A percentile compares a stretch with the other conserved stretches of the same genome.
Evolutionary conservation across 2,888 invertebrate species (phyloP).

Genomic region (Drosophila flavopinicola): DNA sequence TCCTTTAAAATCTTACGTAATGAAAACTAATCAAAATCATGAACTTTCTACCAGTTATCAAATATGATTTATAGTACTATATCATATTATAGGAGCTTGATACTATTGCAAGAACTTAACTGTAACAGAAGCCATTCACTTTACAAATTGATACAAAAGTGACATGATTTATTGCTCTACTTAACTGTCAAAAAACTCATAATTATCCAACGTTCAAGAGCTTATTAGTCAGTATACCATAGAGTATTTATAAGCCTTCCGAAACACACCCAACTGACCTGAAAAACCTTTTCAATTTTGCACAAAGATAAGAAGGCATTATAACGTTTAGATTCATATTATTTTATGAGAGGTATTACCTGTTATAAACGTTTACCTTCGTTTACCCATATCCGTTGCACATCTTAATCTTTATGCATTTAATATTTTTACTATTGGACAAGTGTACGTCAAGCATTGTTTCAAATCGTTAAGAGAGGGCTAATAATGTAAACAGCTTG

Average conservation of each 20-base stretch:
- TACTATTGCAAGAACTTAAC: not conserved
- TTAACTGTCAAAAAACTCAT: too few relatives aligned
- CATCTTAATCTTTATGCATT: slow-evolving; percentile 9
- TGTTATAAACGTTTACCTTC: slow-evolving; percentile 2
- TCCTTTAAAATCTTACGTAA: too few relatives aligned
- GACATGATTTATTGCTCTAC: not conserved
- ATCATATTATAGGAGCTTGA: too few relatives aligned
- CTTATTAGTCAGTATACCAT: not conserved
- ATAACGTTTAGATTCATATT: not conserved
- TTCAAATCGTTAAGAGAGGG: too few relatives aligned
- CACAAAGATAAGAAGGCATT: slow-evolving; percentile 12
- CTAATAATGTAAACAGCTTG: slow-evolving; percentile 19
- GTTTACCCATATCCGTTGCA: not conserved
- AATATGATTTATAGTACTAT: too few relatives aligned
- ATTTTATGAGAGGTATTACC: slow-evolving; percentile 5
- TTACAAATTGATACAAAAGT: not conserved
- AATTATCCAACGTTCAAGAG: not conserved
- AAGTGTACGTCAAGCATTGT: slow-evolving; percentile 36
- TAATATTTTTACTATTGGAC: slow-evolving; percentile 10
- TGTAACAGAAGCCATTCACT: not conserved
- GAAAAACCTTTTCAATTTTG: not conserved
- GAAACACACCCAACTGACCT: not conserved
- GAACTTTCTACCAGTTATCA: too few relatives aligned
- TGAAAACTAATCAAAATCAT: not conserved
- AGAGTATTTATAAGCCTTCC: too few relatives aligned